A percentile compares a stretch with the other conserved stretches of the same genome.
These are phyloP conservation scores for Hippoglossus hippoglossus DNA, from an alignment of 2,797 vertebrate species.

Conservation along the genomic window DNA sequence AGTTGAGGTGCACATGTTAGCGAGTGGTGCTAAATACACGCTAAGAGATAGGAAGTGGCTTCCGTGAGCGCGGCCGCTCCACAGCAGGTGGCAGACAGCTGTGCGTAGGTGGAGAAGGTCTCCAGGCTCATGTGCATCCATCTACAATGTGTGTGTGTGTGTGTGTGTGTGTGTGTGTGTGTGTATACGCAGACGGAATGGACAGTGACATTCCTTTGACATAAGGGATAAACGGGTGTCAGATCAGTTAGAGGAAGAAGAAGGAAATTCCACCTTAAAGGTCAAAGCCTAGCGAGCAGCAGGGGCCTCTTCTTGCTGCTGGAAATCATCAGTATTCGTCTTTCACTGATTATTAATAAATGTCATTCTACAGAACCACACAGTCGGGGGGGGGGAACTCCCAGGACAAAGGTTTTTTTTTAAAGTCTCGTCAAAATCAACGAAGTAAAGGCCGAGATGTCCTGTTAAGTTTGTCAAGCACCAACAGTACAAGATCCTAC, in stretches of 20 bases:
- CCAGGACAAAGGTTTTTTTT: too few species aligned
- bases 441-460: too few species aligned
- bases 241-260: constrained; percentile 15
- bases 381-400: too few species aligned
- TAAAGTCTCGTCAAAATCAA: too few species aligned
- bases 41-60: constrained; percentile 59
- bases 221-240: constrained; percentile 55
- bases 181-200: constrained; percentile 1
- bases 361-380: too few species aligned
- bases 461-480: too few species aligned
- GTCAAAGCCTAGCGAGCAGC: constrained; percentile 1
- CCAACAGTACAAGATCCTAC: too few species aligned
- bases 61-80: constrained; percentile 39
- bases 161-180: constrained; percentile 17
- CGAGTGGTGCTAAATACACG: constrained; percentile 45
- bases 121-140: constrained; percentile 33
- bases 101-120: constrained; percentile 63
- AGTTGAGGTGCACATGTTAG: constrained; percentile 25
- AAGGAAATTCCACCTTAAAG: constrained; percentile 18
- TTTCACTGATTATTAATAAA: neutral
- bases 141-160: constrained; percentile 13
- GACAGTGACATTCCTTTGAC: constrained; percentile 52
- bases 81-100: constrained; percentile 75
- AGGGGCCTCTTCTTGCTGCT: neutral
- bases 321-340: neutral